A percentile compares a stretch with the other conserved stretches of the same genome.
These are phyloP conservation scores for Drosophila mimica DNA, from an alignment of 2,888 invertebrate species.

Conservation along the genomic window DNA sequence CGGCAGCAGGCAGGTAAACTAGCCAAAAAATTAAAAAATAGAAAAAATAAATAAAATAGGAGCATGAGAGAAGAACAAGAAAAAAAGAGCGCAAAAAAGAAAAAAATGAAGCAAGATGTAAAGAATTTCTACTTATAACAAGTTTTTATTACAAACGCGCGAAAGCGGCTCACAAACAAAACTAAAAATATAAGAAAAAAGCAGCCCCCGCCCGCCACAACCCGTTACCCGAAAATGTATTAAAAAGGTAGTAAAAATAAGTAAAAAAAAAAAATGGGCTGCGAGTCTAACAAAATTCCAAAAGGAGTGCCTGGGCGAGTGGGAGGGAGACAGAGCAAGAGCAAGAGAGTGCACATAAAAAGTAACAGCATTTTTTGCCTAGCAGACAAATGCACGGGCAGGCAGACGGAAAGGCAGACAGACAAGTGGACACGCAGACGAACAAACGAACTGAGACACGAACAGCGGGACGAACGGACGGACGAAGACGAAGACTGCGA, in stretches of 20 bases:
- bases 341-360: slow-evolving; percentile 77
- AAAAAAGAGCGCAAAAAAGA: slow-evolving; percentile 26
- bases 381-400: slow-evolving; percentile 68
- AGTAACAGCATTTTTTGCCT: slow-evolving; percentile 81
- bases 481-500: slow-evolving; percentile 80
- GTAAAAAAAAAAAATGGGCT: slow-evolving; percentile 63
- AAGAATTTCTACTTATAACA: slow-evolving; percentile 82
- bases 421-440: slow-evolving; percentile 16
- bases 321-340: neutral
- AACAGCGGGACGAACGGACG: slow-evolving; percentile 40
- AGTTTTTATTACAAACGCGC: slow-evolving; percentile 82
- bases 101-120: slow-evolving; percentile 35
- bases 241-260: slow-evolving; percentile 73
- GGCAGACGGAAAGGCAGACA: slow-evolving; percentile 10
- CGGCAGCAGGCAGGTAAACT: slow-evolving; percentile 46
- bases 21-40: slow-evolving; percentile 31
- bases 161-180: slow-evolving; percentile 69
- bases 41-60: slow-evolving; percentile 11
- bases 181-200: slow-evolving; percentile 36
- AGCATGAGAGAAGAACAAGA: slow-evolving; percentile 14
- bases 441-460: slow-evolving; percentile 7
- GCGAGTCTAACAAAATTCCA: slow-evolving; percentile 63
- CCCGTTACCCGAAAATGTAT: slow-evolving; percentile 71
- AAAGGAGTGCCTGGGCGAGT: slow-evolving; percentile 51
- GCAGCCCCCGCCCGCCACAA: neutral